Conservation (phyloP, 23 tunicate species). For the Aplidium turbinatum region DNA sequence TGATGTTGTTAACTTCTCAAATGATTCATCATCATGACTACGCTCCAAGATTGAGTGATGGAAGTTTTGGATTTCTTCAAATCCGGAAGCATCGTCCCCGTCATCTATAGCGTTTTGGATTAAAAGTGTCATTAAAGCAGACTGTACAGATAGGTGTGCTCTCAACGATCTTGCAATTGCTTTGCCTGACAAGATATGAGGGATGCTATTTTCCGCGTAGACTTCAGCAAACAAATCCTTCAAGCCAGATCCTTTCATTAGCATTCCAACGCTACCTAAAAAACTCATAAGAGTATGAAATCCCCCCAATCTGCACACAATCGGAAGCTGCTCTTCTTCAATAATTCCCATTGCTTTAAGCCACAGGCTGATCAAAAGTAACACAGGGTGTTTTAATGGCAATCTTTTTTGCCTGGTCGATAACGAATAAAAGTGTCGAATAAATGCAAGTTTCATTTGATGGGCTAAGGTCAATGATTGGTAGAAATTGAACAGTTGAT, state of each 20-base stretch:
- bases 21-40: too few species aligned
- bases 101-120: too few species aligned
- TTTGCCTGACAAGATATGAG: constrained; percentile 21
- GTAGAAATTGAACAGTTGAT: too few species aligned
- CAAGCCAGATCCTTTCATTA: constrained; percentile 15
- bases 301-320: constrained; percentile 2
- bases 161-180: not conserved
- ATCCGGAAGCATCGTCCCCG: too few species aligned
- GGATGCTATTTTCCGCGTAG: constrained; percentile 1
- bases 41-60: too few species aligned
- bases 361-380: constrained; percentile 18
- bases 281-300: constrained; percentile 16
- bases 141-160: not conserved
- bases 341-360: constrained; percentile 2
- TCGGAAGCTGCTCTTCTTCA: not conserved
- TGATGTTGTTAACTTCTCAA: too few species aligned
- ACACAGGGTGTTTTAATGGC: not conserved
- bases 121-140: not conserved
- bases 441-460: constrained; percentile 7
- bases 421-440: not conserved
- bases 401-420: not conserved
- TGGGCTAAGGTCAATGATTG: not conserved
- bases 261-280: not conserved
- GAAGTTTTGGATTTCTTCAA: too few species aligned
- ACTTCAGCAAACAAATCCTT: constrained; percentile 1